A percentile compares a stretch with the other conserved stretches of the same genome.
Evolutionary conservation across 2,113 vertebrate genomes (phyloP).

Genomic region (Mus pahari): DNA sequence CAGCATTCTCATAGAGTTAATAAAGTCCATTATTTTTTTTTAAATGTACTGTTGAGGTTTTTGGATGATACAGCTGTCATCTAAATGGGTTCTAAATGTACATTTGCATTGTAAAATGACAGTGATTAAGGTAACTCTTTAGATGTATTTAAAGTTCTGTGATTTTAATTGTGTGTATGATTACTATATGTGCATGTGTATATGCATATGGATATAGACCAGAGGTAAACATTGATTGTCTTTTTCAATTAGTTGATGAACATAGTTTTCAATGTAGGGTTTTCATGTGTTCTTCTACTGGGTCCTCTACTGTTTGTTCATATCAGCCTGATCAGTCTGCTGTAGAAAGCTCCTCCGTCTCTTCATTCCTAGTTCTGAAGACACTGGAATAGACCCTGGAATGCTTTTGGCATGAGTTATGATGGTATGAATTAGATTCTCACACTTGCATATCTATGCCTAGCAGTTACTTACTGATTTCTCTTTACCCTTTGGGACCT

Average conservation of each 20-base stretch:
- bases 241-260: not conserved
- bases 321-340: not conserved
- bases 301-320: not conserved
- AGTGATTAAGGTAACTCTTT: slow-evolving; percentile 75
- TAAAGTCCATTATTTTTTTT: not conserved
- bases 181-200: not conserved
- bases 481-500: not conserved
- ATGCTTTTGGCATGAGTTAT: not conserved
- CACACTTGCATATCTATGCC: not conserved
- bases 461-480: not conserved
- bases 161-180: not conserved
- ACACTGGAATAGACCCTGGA: not conserved
- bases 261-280: not conserved
- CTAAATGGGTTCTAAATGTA: slow-evolving; percentile 71
- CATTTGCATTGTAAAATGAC: slow-evolving; percentile 73
- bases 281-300: not conserved
- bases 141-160: not conserved
- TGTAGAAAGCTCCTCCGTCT: not conserved
- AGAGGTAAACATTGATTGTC: not conserved
- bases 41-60: slow-evolving; percentile 68
- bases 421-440: not conserved
- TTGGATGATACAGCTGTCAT: slow-evolving; percentile 55
- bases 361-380: not conserved
- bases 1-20: not conserved
- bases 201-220: not conserved